A percentile compares a stretch with the other conserved stretches of the same genome.
Evolutionary conservation across 2,888 invertebrate species (phyloP).

Genomic region (Lepidochrysops patricia): DNA sequence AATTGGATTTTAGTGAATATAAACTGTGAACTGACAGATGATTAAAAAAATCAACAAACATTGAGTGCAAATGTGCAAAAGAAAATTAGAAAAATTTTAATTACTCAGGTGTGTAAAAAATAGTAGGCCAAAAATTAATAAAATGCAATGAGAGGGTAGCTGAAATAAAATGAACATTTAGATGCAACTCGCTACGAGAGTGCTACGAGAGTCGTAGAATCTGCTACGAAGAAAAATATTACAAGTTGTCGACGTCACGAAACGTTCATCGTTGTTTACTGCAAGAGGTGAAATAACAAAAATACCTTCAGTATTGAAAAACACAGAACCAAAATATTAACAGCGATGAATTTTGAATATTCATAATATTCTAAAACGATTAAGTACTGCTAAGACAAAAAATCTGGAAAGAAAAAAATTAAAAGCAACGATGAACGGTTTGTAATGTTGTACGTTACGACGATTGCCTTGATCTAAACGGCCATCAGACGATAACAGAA

Average conservation of each 20-base stretch:
- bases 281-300: background rate
- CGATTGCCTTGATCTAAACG: conserved; percentile 44
- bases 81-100: conserved; percentile 12
- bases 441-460: conserved; percentile 54
- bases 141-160: background rate
- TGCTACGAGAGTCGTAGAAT: conserved; percentile 7
- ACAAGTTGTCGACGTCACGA: conserved; percentile 14
- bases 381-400: background rate
- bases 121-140: background rate
- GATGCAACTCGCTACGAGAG: background rate
- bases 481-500: conserved; percentile 50
- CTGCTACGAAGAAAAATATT: background rate
- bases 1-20: conserved; percentile 44
- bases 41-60: conserved; percentile 1
- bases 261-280: conserved; percentile 8
- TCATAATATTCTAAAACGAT: background rate
- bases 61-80: conserved; percentile 16
- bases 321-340: background rate
- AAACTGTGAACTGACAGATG: conserved; percentile 15
- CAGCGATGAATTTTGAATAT: background rate
- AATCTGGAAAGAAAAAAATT: conserved; percentile 19
- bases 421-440: conserved; percentile 48
- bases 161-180: background rate
- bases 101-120: conserved; percentile 7
- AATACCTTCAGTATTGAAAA: background rate